phyloP scores from a whole-genome alignment of 2,888 invertebrate genomes.

The Oscheius onirici region DNA sequence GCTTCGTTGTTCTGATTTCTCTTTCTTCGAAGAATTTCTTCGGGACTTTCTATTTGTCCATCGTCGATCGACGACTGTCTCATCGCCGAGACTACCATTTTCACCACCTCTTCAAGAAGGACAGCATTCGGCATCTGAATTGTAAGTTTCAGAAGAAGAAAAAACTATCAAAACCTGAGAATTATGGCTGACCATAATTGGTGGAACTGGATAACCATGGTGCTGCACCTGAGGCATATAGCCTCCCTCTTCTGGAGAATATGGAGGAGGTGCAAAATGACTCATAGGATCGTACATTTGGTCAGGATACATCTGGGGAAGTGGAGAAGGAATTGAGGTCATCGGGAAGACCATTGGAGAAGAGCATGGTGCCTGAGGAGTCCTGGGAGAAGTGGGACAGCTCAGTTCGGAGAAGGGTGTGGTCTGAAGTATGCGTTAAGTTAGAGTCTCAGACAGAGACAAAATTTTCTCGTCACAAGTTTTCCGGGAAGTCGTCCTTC shows the following conservation, averaged over 20 bases:
- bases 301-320: neutral
- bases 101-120: conserved; percentile 62
- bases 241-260: conserved; percentile 28
- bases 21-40: conserved; percentile 62
- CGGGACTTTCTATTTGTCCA: conserved; percentile 51
- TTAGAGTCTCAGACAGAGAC: neutral
- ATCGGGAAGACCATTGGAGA: conserved; percentile 1
- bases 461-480: neutral
- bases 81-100: conserved; percentile 59
- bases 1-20: conserved; percentile 67
- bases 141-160: neutral
- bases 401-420: conserved; percentile 41
- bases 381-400: conserved; percentile 40
- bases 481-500: neutral
- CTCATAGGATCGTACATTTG: neutral
- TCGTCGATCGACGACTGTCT: conserved; percentile 52
- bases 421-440: conserved; percentile 35
- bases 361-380: conserved; percentile 25
- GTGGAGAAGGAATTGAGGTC: neutral
- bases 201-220: neutral
- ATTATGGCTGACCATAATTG: conserved; percentile 11
- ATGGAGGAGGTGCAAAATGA: conserved; percentile 33
- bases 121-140: conserved; percentile 15
- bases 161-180: neutral
- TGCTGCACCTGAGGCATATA: conserved; percentile 5